These are phyloP conservation scores for Scrobipalpa costella DNA, from an alignment of 2,888 invertebrate genomes.

Conservation along the genomic window DNA sequence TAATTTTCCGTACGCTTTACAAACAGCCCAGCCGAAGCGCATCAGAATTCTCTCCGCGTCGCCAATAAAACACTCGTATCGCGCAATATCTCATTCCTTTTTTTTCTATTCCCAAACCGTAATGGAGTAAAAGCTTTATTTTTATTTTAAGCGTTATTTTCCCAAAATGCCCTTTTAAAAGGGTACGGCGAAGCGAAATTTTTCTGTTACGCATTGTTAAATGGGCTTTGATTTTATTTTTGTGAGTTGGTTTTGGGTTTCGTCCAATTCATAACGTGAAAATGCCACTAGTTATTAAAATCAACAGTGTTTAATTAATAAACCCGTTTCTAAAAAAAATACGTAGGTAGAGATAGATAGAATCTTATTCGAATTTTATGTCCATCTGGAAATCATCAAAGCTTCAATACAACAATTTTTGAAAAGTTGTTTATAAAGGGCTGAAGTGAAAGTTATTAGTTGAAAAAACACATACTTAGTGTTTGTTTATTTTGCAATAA, in stretches of 20 bases:
- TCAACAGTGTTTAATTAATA: too few species aligned
- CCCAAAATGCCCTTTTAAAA: slow-evolving; percentile 15
- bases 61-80: slow-evolving; percentile 41
- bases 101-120: slow-evolving; percentile 30
- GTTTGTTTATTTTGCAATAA: too few species aligned
- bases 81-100: slow-evolving; percentile 43
- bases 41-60: slow-evolving; percentile 41
- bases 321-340: too few species aligned
- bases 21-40: slow-evolving; percentile 26
- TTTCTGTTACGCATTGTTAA: slow-evolving; percentile 5
- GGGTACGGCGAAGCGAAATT: slow-evolving; percentile 2
- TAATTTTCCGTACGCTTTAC: slow-evolving; percentile 26
- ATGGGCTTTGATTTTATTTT: not conserved
- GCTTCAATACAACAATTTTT: too few species aligned
- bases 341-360: too few species aligned
- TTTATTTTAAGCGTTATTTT: slow-evolving; percentile 27
- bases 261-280: not conserved
- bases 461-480: too few species aligned
- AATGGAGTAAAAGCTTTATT: slow-evolving; percentile 30
- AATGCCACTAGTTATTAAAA: too few species aligned
- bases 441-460: too few species aligned
- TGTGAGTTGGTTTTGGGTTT: not conserved
- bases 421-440: too few species aligned
- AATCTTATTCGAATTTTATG: too few species aligned
- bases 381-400: too few species aligned